These are phyloP conservation scores for Clavelina lepadiformis DNA, from an alignment of 23 tunicate genomes.

Conservation along the genomic window DNA sequence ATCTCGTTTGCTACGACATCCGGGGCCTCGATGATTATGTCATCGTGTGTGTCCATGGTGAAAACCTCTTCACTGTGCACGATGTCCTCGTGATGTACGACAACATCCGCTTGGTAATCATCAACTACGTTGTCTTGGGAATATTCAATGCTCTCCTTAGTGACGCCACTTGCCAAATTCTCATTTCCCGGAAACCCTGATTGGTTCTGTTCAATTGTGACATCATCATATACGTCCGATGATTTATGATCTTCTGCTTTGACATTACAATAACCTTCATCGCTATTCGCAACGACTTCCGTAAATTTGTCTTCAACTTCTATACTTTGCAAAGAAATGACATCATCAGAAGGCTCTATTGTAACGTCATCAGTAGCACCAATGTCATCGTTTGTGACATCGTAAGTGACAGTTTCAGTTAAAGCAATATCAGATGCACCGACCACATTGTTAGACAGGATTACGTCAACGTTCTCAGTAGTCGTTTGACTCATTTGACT, in stretches of 20 bases:
- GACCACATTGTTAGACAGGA: too few relatives aligned
- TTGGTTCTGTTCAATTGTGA: neutral
- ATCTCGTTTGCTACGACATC: too few relatives aligned
- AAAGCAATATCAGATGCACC: neutral
- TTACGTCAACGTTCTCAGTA: too few relatives aligned
- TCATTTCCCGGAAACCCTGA: neutral
- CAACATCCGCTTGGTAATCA: too few relatives aligned
- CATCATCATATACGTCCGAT: neutral
- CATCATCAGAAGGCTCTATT: too few relatives aligned
- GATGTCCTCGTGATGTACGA: too few relatives aligned
- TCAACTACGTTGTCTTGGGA: too few relatives aligned
- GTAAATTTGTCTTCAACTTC: neutral
- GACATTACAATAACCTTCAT: neutral
- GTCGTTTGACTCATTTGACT: too few relatives aligned
- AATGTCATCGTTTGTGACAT: neutral
- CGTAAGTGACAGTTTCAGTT: neutral
- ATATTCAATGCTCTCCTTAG: neutral
- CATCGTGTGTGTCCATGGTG: too few relatives aligned
- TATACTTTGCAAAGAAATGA: too few relatives aligned
- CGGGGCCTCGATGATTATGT: too few relatives aligned
- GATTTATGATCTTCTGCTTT: neutral
- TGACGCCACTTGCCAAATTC: neutral
- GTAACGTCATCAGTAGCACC: neutral
- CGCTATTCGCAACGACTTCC: neutral
- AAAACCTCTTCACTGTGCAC: too few relatives aligned